These are phyloP conservation scores for Monodelphis domestica DNA, from an alignment of 2,797 vertebrate genomes.

Conservation along the genomic window DNA sequence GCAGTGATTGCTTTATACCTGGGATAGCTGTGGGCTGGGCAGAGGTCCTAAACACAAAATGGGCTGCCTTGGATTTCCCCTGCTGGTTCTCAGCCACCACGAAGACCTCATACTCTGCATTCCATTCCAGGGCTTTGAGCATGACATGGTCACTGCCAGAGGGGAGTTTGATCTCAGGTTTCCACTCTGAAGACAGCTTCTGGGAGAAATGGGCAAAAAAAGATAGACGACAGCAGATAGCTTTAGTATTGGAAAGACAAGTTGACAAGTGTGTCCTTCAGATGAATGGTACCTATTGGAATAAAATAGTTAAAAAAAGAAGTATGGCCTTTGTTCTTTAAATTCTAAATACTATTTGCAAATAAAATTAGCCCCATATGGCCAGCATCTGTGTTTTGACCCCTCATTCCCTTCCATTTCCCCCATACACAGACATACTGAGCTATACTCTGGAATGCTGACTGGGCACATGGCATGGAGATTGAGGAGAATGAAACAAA, in stretches of 20 bases:
- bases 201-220: constrained; percentile 69
- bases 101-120: constrained; percentile 93
- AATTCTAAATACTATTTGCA: background rate
- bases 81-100: constrained; percentile 96
- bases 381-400: background rate
- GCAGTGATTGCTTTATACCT: constrained; percentile 87
- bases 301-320: background rate
- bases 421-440: background rate
- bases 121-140: constrained; percentile 93
- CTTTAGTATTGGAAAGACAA: constrained; percentile 10
- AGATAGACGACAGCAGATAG: constrained; percentile 29
- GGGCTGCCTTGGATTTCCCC: constrained; percentile 93
- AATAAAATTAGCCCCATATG: background rate
- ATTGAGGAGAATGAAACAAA: background rate
- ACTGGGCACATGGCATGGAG: background rate
- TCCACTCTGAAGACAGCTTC: constrained; percentile 92
- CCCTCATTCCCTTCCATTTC: fast-evolving
- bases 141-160: constrained; percentile 90
- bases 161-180: constrained; percentile 92
- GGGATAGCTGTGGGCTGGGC: constrained; percentile 93
- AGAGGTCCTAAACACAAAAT: constrained; percentile 91
- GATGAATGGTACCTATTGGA: background rate
- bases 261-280: background rate
- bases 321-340: background rate
- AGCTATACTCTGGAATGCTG: background rate